phyloP scores from a whole-genome alignment of 2,113 vertebrate genomes.

The Chlamydotis undulata region DNA sequence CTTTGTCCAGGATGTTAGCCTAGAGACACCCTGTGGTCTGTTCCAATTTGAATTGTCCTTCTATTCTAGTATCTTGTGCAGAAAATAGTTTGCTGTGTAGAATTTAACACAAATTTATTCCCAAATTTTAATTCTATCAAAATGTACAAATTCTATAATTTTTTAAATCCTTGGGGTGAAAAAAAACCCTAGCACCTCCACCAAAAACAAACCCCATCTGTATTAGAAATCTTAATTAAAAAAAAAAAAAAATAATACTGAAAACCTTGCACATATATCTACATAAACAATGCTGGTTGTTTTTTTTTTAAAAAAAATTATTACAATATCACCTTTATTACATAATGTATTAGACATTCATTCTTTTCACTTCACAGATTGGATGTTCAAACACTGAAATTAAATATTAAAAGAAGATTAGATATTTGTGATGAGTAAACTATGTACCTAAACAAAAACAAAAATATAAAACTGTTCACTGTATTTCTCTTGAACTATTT shows the following conservation, averaged over 20 bases:
- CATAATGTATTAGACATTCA: neutral
- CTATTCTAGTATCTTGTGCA: neutral
- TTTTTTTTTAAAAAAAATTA: neutral
- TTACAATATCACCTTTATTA: neutral
- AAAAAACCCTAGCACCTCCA: neutral
- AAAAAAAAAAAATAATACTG: neutral
- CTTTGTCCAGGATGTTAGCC: neutral
- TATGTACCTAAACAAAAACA: neutral
- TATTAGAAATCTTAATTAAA: neutral
- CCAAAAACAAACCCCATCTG: accelerated
- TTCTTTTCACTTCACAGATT: neutral
- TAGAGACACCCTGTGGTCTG: neutral
- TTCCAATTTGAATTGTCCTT: neutral
- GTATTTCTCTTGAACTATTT: neutral
- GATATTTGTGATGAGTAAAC: neutral
- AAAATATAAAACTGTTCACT: neutral
- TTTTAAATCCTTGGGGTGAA: neutral
- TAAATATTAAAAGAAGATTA: neutral
- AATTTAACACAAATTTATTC: neutral
- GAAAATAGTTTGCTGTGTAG: neutral
- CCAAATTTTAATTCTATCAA: neutral
- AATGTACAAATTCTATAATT: neutral
- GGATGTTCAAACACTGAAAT: neutral
- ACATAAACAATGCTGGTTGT: neutral
- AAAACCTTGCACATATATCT: no score